Base-by-base conservation (phyloP, 2,888 invertebrate genomes). In the Timandra comae region DNA sequence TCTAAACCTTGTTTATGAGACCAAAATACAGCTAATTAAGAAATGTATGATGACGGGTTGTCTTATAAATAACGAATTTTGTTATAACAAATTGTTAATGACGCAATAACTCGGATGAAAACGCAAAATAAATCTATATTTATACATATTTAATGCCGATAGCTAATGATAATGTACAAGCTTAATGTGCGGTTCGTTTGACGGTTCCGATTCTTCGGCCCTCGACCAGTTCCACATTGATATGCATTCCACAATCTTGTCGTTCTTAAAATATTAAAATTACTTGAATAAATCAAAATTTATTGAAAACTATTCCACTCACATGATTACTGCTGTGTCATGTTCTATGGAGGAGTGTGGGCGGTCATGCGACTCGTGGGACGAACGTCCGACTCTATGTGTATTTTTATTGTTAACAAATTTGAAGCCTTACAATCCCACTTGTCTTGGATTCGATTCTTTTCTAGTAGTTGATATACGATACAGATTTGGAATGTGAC, bases 321-420 rank as follows among this genome's bases (percentile, higher is more conserved):
- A 57, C 57, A 50, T 56, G 47, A 57, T 59, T 64, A 60, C 62
- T 65, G 72, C 71, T 51, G 52, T 49, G 72, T 77, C 74, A 76
- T 59, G 52, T 48, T 46, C 37, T 46, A 30, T 36, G 33, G 29
- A 33, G 47, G 46, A 41, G 51, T 50, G 70, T 71, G 67, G 70
- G 71, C 63, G 74, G 58, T 58, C 54, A 27, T 43, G 61, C 46
- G 11, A 8, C 24, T 11, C 51, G 66, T 70, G 72, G 72, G 72
- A 60, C 41, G 71, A 49, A 49, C 62, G 48, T 33, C 35, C 38
- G 29, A 30, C 31, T 44, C 54, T 42, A 50, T 56, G 49, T 53
- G 53, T 63, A 57, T 55, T 62, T 53, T 61, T 64, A 62, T 63
- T 63, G 56, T 63, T 54, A 54, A 62, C 60, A 60, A 62, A 61